These are phyloP conservation scores for Lophotis ruficrista DNA, from an alignment of 2,113 vertebrate species.

Conservation along the genomic window DNA sequence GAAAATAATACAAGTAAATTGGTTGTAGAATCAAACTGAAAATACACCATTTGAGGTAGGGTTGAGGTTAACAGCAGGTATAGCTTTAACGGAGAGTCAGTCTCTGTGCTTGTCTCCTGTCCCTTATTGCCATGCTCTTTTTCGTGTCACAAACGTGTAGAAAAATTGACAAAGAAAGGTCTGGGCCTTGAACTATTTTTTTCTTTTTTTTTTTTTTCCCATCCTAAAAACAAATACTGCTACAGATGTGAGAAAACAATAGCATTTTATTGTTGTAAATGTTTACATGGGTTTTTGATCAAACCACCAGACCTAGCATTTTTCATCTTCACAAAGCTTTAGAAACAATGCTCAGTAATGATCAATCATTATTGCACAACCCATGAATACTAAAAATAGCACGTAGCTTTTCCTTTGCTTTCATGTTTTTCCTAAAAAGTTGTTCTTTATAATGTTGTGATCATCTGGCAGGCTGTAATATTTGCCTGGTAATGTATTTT, in stretches of 20 bases:
- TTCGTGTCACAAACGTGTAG: neutral
- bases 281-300: neutral
- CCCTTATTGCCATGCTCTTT: neutral
- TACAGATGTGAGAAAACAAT: conserved; percentile 39
- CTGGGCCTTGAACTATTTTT: neutral
- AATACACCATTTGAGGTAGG: neutral
- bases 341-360: conserved; percentile 30
- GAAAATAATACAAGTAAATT: conserved; percentile 20
- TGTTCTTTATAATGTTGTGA: neutral
- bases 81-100: neutral
- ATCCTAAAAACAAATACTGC: neutral
- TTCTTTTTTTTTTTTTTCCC: fast-evolving
- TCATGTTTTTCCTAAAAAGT: neutral
- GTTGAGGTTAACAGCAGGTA: neutral
- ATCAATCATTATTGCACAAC: neutral
- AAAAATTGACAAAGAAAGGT: neutral
- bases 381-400: neutral
- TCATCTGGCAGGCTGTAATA: neutral
- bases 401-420: neutral
- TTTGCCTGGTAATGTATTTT: neutral
- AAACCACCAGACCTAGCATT: neutral
- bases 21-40: neutral
- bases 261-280: neutral
- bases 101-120: neutral
- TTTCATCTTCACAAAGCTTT: conserved; percentile 20